Base-by-base conservation (phyloP, 2,888 invertebrate species). In the Rhogogaster chlorosoma region DNA sequence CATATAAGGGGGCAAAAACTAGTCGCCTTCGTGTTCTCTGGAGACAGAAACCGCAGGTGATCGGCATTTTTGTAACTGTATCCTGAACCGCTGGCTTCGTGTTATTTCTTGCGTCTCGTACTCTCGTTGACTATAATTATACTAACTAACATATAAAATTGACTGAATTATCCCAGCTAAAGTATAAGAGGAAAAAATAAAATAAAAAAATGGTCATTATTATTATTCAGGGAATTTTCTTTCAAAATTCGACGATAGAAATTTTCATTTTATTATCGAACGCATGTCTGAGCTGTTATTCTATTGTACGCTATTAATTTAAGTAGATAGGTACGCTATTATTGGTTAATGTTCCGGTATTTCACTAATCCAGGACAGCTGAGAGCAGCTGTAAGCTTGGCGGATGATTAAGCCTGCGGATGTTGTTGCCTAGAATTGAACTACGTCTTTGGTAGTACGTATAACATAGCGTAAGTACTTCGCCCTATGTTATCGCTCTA, bases 311-410 rank as follows among this genome's bases (percentile, higher is more conserved):
- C 38, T 73, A 73, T 73, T 38, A 73, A 38, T 67, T 67, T 32
- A 32, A 67, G 22, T 73, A 42, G 49, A 32, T 53, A 77, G 53
- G 15, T 38, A 77, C 18, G 49, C 77, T 53, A 32, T 77, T 53
- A 53, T 77, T 77, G 77, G 49, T 77, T 77, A 77, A 77, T 49
- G 77, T 77, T 53, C 77, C 77, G 49, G 49, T 53, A 49, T 77
- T 77, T 77, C 49, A 53, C 53, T 77, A 77, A 77, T 77, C 77
- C 77, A 49, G 77, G 77, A 77, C 53, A 29, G 53, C 53, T 53
- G 77, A 77, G 77, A 38, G 45, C 29, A 49, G 53, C 77, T 77
- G 77, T 77, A 77, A 77, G 29, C 42, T 49, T 53, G 29, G 18
- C 7, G 77, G 77, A 77, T 77, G 77, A 77, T 77, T 53, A 38